phyloP scores from a whole-genome alignment of 2,888 invertebrate species.

The Agrotis segetum region DNA sequence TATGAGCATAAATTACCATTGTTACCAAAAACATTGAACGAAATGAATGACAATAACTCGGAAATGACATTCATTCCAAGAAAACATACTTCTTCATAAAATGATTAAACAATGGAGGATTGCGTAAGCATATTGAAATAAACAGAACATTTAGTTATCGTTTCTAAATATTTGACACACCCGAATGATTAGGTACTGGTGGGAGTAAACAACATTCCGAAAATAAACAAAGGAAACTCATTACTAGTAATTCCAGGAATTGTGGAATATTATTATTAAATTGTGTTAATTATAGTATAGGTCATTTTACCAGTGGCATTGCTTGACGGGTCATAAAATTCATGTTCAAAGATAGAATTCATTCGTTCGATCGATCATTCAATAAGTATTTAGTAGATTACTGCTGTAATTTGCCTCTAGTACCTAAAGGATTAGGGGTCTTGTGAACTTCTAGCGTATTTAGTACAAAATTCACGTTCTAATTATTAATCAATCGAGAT shows the following conservation, averaged over 20 bases:
- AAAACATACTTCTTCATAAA: slow-evolving; percentile 41
- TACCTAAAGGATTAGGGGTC: too few relatives aligned
- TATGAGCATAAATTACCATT: slow-evolving; percentile 17
- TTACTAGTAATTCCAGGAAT: slow-evolving; percentile 5
- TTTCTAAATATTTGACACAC: slow-evolving; percentile 37
- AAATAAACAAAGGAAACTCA: slow-evolving; percentile 21
- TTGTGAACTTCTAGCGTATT: background rate
- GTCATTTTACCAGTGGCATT: background rate
- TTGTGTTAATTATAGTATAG: background rate
- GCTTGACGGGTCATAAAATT: slow-evolving; percentile 13
- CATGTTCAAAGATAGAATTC: background rate
- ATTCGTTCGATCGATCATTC: too few relatives aligned
- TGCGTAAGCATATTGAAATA: slow-evolving; percentile 49
- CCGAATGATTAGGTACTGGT: slow-evolving; percentile 29
- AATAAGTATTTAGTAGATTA: background rate
- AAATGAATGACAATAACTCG: slow-evolving; percentile 40
- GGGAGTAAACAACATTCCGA: slow-evolving; percentile 26
- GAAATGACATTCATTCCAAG: slow-evolving; percentile 44
- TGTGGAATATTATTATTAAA: slow-evolving; percentile 20
- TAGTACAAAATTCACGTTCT: background rate
- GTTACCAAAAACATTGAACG: slow-evolving; percentile 27
- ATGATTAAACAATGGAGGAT: slow-evolving; percentile 44
- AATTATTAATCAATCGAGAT: slow-evolving; percentile 32
- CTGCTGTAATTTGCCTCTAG: too few relatives aligned
- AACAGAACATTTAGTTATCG: slow-evolving; percentile 25